Percentiles rank a stretch among this genome's conserved stretches.
These are phyloP conservation scores for Plagiodera versicolora DNA, from an alignment of 2,888 invertebrate species.

Conservation along the genomic window DNA sequence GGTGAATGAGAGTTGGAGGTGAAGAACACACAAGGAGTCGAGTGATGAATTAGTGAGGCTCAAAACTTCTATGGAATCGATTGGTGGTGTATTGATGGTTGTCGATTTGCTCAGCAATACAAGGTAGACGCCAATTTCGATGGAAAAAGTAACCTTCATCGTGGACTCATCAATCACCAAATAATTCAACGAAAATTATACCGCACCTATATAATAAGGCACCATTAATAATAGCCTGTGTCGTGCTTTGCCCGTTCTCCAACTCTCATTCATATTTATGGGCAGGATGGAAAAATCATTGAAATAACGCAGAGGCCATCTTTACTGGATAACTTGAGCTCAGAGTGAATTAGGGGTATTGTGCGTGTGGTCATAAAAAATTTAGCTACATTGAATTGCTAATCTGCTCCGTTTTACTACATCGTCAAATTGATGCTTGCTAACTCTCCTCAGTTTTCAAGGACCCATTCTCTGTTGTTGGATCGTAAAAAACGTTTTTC, in stretches of 20 bases:
- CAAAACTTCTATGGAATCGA: too few species aligned
- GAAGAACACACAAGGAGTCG: too few species aligned
- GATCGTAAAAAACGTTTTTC: not conserved
- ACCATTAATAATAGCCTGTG: not conserved
- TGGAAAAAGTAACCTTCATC: too few species aligned
- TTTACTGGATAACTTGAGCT: not conserved
- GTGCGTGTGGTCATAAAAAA: not conserved
- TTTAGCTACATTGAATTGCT: not conserved
- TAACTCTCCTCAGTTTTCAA: not conserved
- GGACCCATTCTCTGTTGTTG: not conserved
- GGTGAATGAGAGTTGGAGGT: not conserved
- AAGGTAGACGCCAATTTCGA: too few species aligned
- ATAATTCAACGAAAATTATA: too few species aligned
- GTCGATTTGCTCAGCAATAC: too few species aligned
- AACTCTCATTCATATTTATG: constrained; percentile 1
- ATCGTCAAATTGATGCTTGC: not conserved
- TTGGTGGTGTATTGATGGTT: too few species aligned
- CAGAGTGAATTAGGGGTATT: not conserved
- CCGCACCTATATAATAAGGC: too few species aligned
- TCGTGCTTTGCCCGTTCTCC: not conserved
- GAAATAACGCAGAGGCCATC: not conserved
- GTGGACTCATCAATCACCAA: too few species aligned
- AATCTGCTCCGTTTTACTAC: not conserved
- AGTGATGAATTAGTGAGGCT: too few species aligned
- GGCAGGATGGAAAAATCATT: not conserved